Evolutionary conservation across 2,888 invertebrate species (phyloP).

Genomic region (Allygus modestus): DNA sequence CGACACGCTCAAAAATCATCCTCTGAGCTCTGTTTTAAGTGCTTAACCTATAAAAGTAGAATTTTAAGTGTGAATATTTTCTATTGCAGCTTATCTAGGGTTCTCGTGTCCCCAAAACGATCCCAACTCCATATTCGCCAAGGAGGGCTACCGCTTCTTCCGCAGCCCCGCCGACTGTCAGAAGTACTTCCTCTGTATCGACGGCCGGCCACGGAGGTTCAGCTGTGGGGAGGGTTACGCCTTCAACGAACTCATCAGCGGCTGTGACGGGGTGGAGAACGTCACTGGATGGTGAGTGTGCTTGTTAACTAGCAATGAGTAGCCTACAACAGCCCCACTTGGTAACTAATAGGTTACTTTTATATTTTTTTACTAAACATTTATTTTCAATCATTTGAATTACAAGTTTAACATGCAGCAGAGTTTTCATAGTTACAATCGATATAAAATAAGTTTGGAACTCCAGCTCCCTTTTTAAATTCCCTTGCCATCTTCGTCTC

Average conservation of each 20-base stretch:
- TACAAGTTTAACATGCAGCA: too few relatives aligned
- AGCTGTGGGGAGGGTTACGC: slow-evolving; percentile 87
- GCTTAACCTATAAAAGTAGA: too few relatives aligned
- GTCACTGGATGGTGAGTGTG: slow-evolving; percentile 81
- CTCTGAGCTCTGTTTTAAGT: too few relatives aligned
- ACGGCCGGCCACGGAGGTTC: slow-evolving; percentile 84
- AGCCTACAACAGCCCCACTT: too few relatives aligned
- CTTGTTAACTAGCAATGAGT: slow-evolving; percentile 14
- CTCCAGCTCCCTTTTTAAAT: too few relatives aligned
- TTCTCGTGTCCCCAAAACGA: slow-evolving; percentile 85
- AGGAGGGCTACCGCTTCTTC: slow-evolving; percentile 70
- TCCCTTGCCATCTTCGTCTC: too few relatives aligned
- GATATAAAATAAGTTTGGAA: too few relatives aligned
- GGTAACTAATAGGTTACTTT: too few relatives aligned
- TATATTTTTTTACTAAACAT: background rate
- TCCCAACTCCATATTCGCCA: slow-evolving; percentile 76
- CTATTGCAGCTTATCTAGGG: slow-evolving; percentile 83
- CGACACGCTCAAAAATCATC: too few relatives aligned
- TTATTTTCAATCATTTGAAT: background rate
- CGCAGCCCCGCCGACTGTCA: slow-evolving; percentile 80
- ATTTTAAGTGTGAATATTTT: too few relatives aligned
- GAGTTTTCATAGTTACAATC: too few relatives aligned
- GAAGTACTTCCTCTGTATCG: slow-evolving; percentile 87
- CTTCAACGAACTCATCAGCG: slow-evolving; percentile 84
- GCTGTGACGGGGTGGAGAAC: slow-evolving; percentile 88